Percentiles rank a stretch among this genome's conserved stretches.
phyloP scores from a whole-genome alignment of 2,113 vertebrate genomes.

The Nothobranchius kuhntae region DNA sequence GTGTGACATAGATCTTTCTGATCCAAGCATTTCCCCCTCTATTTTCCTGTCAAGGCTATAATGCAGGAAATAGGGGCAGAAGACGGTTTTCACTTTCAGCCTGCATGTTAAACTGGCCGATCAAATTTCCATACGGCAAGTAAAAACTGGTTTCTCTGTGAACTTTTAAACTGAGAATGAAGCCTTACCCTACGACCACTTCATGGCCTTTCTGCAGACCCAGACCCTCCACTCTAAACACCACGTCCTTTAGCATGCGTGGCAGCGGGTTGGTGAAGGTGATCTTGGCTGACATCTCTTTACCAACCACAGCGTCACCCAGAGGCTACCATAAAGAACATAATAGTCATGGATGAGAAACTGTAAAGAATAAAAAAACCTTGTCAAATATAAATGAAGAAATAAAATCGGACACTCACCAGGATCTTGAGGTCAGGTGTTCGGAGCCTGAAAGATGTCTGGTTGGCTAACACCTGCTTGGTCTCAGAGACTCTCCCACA shows the following conservation, averaged over 20 bases:
- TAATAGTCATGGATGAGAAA: neutral
- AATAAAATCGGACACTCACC: constrained; percentile 36
- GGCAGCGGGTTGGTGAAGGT: constrained; percentile 88
- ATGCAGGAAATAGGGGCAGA: no score
- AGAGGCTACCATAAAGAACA: constrained; percentile 73
- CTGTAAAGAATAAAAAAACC: neutral
- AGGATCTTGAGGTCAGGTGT: constrained; percentile 82
- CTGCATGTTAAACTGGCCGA: no score
- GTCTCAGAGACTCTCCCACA: constrained; percentile 84
- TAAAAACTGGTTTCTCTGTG: no score
- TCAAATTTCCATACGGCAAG: no score
- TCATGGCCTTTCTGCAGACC: constrained; percentile 86
- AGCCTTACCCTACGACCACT: constrained; percentile 82
- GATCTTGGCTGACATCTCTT: constrained; percentile 85
- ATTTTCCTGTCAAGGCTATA: no score
- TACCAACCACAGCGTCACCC: constrained; percentile 84
- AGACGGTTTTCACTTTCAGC: no score
- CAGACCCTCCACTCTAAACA: constrained; percentile 87
- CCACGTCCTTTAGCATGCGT: constrained; percentile 74
- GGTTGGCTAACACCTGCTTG: constrained; percentile 85
- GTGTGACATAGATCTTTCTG: no score
- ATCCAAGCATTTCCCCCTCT: no score
- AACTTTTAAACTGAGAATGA: neutral
- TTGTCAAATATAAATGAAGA: no score
- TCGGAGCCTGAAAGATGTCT: constrained; percentile 85